Evolutionary conservation across 1,140 invertebrate genomes (phyloP).

Genomic region (Leptopilina clavipes): DNA sequence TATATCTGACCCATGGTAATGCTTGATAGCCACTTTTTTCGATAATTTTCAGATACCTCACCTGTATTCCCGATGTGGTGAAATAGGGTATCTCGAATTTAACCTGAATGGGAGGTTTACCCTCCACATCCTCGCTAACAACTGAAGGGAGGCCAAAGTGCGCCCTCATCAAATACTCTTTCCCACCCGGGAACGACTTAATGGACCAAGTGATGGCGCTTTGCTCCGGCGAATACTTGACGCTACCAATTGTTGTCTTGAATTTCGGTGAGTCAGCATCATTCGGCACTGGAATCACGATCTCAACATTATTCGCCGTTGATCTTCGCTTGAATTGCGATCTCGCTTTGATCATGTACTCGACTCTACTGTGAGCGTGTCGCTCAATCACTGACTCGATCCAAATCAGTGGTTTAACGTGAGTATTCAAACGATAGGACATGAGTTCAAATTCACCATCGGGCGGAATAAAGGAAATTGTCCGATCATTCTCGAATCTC

Average conservation of each 20-base stretch:
- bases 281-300: constrained; percentile 97
- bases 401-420: constrained; percentile 99
- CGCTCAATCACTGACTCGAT: constrained; percentile 99
- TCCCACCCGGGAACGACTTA: constrained; percentile 99
- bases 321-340: constrained; percentile 99
- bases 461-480: constrained; percentile 99
- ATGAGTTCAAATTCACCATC: constrained; percentile 99
- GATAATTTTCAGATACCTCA: constrained; percentile 99
- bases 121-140: constrained; percentile 95
- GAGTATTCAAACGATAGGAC: constrained; percentile 98
- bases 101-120: constrained; percentile 98
- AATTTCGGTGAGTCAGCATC: constrained; percentile 99
- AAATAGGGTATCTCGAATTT: constrained; percentile 99
- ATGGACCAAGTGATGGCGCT: constrained; percentile 99
- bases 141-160: constrained; percentile 99
- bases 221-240: constrained; percentile 98
- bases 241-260: constrained; percentile 98
- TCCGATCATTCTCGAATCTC: constrained; percentile 98
- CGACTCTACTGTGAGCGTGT: constrained; percentile 98
- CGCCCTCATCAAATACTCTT: constrained; percentile 99
- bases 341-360: constrained; percentile 99
- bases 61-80: constrained; percentile 99
- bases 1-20: constrained; percentile 98
- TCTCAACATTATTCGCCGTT: constrained; percentile 99
- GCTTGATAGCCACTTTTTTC: constrained; percentile 99